These are phyloP conservation scores for Colletes latitarsis DNA, from an alignment of 1,140 invertebrate genomes.

Conservation along the genomic window DNA sequence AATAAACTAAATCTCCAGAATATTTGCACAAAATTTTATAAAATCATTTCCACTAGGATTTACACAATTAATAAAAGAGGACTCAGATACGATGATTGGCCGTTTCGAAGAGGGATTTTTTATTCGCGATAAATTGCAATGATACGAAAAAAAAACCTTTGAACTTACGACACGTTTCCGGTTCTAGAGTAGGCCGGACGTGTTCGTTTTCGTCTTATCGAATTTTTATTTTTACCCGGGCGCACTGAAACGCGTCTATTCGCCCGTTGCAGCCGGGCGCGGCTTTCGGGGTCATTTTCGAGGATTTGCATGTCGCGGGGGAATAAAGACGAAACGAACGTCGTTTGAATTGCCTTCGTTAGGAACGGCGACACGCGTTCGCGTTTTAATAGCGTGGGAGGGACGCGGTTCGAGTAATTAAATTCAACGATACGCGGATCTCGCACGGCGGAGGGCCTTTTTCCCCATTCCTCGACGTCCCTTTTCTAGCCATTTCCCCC, in stretches of 20 bases:
- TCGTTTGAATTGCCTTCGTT: constrained; percentile 38
- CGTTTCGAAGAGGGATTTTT: too few species aligned
- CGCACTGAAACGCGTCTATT: background rate
- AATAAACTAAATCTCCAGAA: too few species aligned
- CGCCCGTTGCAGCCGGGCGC: background rate
- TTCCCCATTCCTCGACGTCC: background rate
- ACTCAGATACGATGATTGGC: too few species aligned
- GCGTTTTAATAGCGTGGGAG: constrained; percentile 17
- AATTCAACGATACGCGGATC: constrained; percentile 17
- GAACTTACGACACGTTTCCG: too few species aligned
- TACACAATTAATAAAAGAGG: too few species aligned
- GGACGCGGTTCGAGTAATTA: constrained; percentile 29
- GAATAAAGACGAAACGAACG: background rate
- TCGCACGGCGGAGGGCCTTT: background rate
- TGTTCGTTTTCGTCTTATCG: background rate
- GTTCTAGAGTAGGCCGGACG: background rate
- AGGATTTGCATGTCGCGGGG: constrained; percentile 2
- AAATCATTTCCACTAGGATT: too few species aligned
- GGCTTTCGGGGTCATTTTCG: constrained; percentile 21
- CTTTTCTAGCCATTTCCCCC: background rate
- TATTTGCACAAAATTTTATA: too few species aligned
- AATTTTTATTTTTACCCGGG: background rate
- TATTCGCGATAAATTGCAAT: too few species aligned
- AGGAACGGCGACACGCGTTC: constrained; percentile 35
- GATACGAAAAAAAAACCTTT: too few species aligned